Evolutionary conservation across 2,797 vertebrate genomes (phyloP).

Genomic region (Ciconia nigra): DNA sequence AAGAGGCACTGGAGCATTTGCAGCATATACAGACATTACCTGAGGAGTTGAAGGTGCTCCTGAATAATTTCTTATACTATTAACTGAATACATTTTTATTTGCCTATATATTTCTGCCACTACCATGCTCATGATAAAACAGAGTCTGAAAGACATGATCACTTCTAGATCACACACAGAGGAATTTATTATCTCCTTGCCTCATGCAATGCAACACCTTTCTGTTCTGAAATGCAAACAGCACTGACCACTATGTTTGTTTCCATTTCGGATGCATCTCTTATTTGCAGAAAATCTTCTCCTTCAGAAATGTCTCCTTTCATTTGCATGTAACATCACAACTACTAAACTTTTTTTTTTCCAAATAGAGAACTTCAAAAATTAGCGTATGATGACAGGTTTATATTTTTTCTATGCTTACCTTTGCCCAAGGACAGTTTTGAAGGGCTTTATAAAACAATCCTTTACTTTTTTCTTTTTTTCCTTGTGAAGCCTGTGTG

Average conservation of each 20-base stretch:
- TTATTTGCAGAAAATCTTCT: neutral
- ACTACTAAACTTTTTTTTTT: neutral
- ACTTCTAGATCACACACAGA: neutral
- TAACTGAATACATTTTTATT: neutral
- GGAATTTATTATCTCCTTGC: neutral
- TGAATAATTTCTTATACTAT: neutral
- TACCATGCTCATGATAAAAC: neutral
- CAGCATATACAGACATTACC: neutral
- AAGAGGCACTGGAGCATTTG: neutral
- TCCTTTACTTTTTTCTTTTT: slow-evolving; percentile 85
- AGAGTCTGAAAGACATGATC: neutral
- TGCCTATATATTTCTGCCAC: neutral
- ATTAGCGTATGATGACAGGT: neutral
- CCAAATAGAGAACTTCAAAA: neutral
- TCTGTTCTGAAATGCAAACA: neutral
- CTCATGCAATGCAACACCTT: neutral
- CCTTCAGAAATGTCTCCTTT: neutral
- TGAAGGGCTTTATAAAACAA: slow-evolving; percentile 95
- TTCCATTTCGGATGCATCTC: neutral
- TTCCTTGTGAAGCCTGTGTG: slow-evolving; percentile 84
- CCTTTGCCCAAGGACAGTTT: slow-evolving; percentile 95
- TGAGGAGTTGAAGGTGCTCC: neutral
- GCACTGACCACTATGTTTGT: neutral
- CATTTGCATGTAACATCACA: neutral
- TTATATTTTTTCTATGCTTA: slow-evolving; percentile 60